Base-by-base conservation (phyloP, 2,797 vertebrate species). In the Microctenopoma lineatum region DNA sequence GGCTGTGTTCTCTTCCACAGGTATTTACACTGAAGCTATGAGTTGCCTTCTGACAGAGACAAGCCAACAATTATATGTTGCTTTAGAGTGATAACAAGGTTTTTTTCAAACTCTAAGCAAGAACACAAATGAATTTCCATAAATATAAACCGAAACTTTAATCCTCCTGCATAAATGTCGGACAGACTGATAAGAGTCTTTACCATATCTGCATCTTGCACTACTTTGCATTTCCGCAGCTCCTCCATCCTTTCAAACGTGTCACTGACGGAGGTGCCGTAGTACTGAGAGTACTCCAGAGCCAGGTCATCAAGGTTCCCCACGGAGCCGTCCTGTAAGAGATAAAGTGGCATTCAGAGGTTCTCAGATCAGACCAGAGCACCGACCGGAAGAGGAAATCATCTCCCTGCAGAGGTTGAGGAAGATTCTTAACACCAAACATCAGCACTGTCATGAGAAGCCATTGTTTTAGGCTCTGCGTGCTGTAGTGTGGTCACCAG, bases 211-310 rank as follows among this genome's bases (percentile, higher is more conserved):
- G 94, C 87, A 42, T 98, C 95, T 79, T 97, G 96, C 14, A 96
- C 94, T 69, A 97, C 94, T 58, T 94, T 95, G 21, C 95, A 93
- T 62, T 95, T 97, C 58, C 96, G 95, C 39, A 99, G 92, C 87
- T 98, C 97, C 84, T 99, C 97, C 97, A 98, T 98, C 84, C 96
- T 94, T 75, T 97, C 97, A 15, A 95, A 95, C 77, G 98, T 97
- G 64, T 99, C 96, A 0, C 93, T 93, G 86, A 96, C 94, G 61
- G 95, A 96, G 64, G 97, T 97, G 62, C 96, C 95, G 89, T 98
- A 98, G 84, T 97, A 98, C 80, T 95, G 95, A 4, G 97, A 96
- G 85, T 98, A 98, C 84, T 98, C 95, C 86, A 97, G 94, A 0
- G 96, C 96, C 90, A 99, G 92, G 82, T 96, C 95, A 76, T 95